phyloP scores from a whole-genome alignment of 1,140 invertebrate species.

The Ostrea denselamellosa region DNA sequence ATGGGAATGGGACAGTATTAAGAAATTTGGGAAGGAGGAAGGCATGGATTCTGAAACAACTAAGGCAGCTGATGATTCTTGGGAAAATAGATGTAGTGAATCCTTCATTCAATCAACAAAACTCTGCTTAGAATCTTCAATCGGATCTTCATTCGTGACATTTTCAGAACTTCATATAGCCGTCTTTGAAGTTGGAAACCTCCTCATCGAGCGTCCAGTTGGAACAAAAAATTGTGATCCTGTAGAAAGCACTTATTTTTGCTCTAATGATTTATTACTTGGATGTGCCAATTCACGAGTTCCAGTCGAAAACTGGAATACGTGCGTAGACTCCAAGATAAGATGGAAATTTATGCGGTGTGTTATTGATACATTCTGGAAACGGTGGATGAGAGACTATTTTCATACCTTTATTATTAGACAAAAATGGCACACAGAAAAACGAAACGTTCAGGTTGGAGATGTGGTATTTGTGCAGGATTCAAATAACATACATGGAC shows the following conservation, averaged over 20 bases:
- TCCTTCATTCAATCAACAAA: constrained; percentile 37
- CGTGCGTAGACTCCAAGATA: no score
- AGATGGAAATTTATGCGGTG: no score
- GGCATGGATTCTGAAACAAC: not conserved
- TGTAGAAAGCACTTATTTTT: constrained; percentile 26
- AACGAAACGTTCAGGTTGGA: not conserved
- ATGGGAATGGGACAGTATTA: not conserved
- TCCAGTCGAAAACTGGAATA: not conserved
- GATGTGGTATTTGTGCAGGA: constrained; percentile 18
- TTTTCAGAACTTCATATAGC: no score
- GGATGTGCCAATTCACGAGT: not conserved
- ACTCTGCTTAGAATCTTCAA: not conserved
- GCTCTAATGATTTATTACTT: constrained; percentile 23
- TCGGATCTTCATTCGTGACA: not conserved
- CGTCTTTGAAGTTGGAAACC: constrained; percentile 41
- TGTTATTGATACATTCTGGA: no score
- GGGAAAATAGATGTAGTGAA: constrained; percentile 48
- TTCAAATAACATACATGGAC: no score
- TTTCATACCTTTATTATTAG: constrained; percentile 21
- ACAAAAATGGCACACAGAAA: constrained; percentile 28
- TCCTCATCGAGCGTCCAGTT: constrained; percentile 35
- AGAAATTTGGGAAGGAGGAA: not conserved
- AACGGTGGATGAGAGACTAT: not conserved
- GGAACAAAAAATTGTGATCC: constrained; percentile 42
- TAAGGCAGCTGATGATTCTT: not conserved